These are phyloP conservation scores for Brenthis ino DNA, from an alignment of 2,888 invertebrate species.

Conservation along the genomic window DNA sequence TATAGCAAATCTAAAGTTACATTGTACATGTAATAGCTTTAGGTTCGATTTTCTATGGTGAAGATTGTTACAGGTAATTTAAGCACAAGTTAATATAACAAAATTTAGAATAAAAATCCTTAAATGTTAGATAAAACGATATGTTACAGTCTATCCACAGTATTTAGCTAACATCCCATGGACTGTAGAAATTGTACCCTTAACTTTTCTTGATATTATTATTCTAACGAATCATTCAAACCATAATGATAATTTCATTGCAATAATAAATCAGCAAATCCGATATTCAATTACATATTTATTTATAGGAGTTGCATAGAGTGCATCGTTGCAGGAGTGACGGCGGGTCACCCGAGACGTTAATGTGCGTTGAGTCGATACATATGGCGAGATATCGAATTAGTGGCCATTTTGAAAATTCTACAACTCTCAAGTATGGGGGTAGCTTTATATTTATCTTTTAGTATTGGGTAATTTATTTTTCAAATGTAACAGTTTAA, in stretches of 20 bases:
- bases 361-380: conserved; percentile 78
- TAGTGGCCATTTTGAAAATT: conserved; percentile 51
- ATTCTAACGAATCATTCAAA: neutral
- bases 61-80: too few relatives aligned
- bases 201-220: neutral
- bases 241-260: neutral
- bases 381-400: conserved; percentile 71
- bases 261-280: conserved; percentile 34
- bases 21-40: too few relatives aligned
- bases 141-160: too few relatives aligned
- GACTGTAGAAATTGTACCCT: neutral
- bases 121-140: too few relatives aligned
- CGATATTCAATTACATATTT: conserved; percentile 41
- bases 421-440: conserved; percentile 14
- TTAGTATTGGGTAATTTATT: neutral
- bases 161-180: too few relatives aligned
- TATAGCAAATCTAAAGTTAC: too few relatives aligned
- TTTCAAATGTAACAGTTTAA: too few relatives aligned
- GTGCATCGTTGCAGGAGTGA: conserved; percentile 47
- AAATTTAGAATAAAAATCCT: too few relatives aligned
- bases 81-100: too few relatives aligned
- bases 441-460: conserved; percentile 19
- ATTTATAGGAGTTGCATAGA: conserved; percentile 67
- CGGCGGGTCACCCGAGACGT: conserved; percentile 73
- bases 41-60: too few relatives aligned